Evolutionary conservation across 2,797 vertebrate genomes (phyloP), one percentile per base, ranked within the genome.

Genomic region (Parotocinclus haroldoi): DNA sequence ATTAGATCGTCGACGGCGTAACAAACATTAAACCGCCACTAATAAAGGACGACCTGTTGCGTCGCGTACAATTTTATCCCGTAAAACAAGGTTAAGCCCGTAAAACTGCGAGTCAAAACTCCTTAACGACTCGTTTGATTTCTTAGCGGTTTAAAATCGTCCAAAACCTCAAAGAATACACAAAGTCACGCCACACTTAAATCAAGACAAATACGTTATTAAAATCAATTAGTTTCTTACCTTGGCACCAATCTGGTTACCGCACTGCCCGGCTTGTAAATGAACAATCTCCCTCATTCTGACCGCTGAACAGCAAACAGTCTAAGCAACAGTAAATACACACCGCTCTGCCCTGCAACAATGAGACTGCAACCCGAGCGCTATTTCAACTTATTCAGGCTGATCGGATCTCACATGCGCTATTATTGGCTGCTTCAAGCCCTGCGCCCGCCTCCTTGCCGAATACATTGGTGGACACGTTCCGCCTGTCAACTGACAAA

Each of bases 271-370:
- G 36, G 89, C 90, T 74, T 92, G 91, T 69, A 91, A 83, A 78
- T 92, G 90, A 63, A 92, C 89, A 58, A 91, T 91, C 74, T 92
- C 90, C 70, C 90, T 84, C 91, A 92, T 92, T 50, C 27, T 64
- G 16, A 1, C 16, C 10, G 48, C 5, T 62, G 16, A 13, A 13
- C 0, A 68, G 59, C 36, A 3, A 57, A n/a, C 0, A 3, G 3
- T 1, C 3, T 9, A 18, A 4, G 42, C 40, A 10, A 59, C 5
- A 10, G 27, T 10, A 10, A 9, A 18, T 4, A 0, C 0, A 11
- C 14, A 6, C 3, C 4, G 4, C 2, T 14, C 39, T 8, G 10
- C n/a, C n/a, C 58, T 17, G 49, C 45, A 9, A 57, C 62, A 75
- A 72, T 69, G 69, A 66, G 55, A 7, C 17, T 9, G 54, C 0